Base-by-base conservation (phyloP, 2,113 vertebrate genomes). In the Calidris pygmaea region DNA sequence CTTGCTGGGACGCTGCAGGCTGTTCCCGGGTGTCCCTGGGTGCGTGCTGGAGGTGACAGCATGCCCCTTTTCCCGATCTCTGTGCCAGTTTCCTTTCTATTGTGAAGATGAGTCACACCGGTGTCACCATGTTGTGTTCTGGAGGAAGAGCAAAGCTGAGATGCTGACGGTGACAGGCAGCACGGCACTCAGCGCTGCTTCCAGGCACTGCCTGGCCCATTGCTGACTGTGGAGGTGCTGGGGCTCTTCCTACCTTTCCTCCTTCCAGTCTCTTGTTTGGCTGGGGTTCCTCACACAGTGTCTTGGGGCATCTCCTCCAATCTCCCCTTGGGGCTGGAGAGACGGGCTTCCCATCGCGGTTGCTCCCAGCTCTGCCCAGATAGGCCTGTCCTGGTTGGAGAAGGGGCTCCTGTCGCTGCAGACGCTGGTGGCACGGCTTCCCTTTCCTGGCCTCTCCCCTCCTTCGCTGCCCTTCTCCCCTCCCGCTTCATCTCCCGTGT, bases 71-170 rank as follows among this genome's bases (percentile, higher is more conserved):
- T 53, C 85, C 62, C 7, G 8, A 29, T 88, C 53, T 39, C 58
- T 24, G 39, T 50, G 70, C 45, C 10, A 3, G 27, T 70, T 91
- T 92, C 83, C 81, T 43, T 7, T 23, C 9, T 24, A 30, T 47
- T 79, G 11, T 8, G 26, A 52, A 12, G 83, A 95, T 95, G 96
- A 96, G 88, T 97, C 95, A 96, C 72, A 29, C 17, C 1, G 30
- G 90, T 97, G 89, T 97, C 92, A 93, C 90, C 92, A 59, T 86
- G 72, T 90, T 93, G 50, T 92, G 79, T 88, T 95, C 88, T 12
- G 2, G 88, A 59, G 89, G 79, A 93, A 93, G 86, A 90, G 79
- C 79, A 95, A 79, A 92, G 85, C 84, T 10, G 87, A 70, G 76
- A 85, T 60, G 88, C 56, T 85, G 66, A 5, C 7, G 41, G 72